phyloP scores from a whole-genome alignment of 1,140 invertebrate species.

The Anagrus nilaparvatae region DNA sequence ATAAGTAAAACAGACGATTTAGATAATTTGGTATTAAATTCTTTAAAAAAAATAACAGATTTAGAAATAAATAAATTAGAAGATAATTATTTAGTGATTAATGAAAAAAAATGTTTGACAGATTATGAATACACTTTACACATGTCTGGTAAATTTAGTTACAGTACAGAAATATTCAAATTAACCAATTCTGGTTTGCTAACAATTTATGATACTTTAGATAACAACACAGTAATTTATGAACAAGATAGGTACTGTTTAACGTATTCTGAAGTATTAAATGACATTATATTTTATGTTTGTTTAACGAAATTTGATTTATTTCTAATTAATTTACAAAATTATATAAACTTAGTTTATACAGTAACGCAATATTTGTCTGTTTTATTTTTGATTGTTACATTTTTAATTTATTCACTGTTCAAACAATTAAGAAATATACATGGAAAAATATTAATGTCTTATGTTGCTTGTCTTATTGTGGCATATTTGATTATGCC shows the following conservation, averaged over 20 bases:
- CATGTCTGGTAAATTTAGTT: neutral
- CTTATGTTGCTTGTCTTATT: slow-evolving; percentile 49
- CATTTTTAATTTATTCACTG: slow-evolving; percentile 56
- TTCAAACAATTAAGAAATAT: slow-evolving; percentile 55
- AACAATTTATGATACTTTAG: too few relatives aligned
- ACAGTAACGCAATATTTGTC: slow-evolving; percentile 37
- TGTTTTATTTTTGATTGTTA: slow-evolving; percentile 52
- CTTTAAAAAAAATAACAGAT: neutral
- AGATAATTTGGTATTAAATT: too few relatives aligned
- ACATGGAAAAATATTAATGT: slow-evolving; percentile 56
- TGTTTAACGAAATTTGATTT: too few relatives aligned
- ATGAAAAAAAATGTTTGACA: neutral
- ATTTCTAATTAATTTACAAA: too few relatives aligned
- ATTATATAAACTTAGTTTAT: too few relatives aligned
- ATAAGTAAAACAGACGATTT: neutral
- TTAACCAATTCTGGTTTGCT: too few relatives aligned
- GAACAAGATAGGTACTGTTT: too few relatives aligned
- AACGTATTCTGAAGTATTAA: too few relatives aligned
- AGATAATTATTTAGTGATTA: neutral
- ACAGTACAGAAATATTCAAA: too few relatives aligned
- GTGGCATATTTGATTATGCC: slow-evolving; percentile 47
- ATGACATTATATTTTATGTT: too few relatives aligned
- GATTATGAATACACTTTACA: neutral
- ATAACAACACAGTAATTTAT: too few relatives aligned
- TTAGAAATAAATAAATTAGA: neutral